Base-by-base conservation (phyloP, 2,888 invertebrate genomes). In the Atherix ibis region DNA sequence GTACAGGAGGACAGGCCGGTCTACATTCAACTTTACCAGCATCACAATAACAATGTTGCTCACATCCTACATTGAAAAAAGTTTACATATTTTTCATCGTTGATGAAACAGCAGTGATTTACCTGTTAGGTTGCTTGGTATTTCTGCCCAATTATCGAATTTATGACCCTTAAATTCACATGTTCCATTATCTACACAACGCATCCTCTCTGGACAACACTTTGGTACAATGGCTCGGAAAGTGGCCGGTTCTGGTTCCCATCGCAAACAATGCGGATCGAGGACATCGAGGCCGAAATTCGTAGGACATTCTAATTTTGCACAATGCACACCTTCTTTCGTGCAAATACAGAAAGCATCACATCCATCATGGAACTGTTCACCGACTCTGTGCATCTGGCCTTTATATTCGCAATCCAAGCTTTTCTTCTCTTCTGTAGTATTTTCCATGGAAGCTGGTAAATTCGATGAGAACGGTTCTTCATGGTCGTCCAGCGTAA, bases 11-110 rank as follows among this genome's bases (percentile, higher is more conserved):
- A 59, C 91, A 91, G 10, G 76, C 71, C 24, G 77, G 75, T 43
- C 81, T 77, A 48, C 91, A 91, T 40, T 85, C 80, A 13, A 91
- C 68, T 43, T 80, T 82, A 12, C 89, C 87, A 56, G 79, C 77
- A 54, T 88, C 84, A 51, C 89, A 91, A 53, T 76, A 84, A 51
- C 89, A 91, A 44, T 79, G 70, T 45, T 80, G 71, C 41, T 87
- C 83, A 50, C 89, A 91, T 32, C 87, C 83, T 58, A 41, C 6
- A 18, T 18, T 19, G 13, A 18, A 16, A 17, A 30, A 4, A 30
- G 26, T 26, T 13, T 5, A 26, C 26, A 26, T 16, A 27, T 13
- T 27, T 5, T 27, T 9, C 22, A 6, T 22, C 9, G 22, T 8
- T n/a, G n/a, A n/a, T n/a, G n/a, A n/a, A n/a, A n/a, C n/a, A n/a